phyloP scores from a whole-genome alignment of 1,140 invertebrate species.

The Brachionus rotundiformis region DNA sequence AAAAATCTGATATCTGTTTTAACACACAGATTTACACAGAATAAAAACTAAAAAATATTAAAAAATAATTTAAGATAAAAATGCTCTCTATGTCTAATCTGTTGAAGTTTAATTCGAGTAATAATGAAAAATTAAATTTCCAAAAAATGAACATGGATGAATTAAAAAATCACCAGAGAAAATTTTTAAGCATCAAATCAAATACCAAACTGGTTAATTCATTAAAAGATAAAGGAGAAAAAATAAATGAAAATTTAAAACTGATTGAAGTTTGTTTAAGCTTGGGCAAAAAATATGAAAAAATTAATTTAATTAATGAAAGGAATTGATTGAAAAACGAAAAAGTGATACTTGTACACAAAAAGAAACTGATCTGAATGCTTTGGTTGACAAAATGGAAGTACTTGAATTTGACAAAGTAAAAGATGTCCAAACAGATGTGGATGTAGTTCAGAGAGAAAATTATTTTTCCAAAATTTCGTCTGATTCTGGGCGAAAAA shows the following conservation, averaged over 20 bases:
- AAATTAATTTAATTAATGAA: neutral
- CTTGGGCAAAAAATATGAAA: neutral
- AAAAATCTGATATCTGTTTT: neutral
- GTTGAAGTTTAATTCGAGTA: neutral
- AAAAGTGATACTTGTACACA: neutral
- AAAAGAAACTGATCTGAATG: neutral
- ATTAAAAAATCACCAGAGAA: neutral
- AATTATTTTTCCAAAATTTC: conserved; percentile 46
- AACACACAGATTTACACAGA: neutral
- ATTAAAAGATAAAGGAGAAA: conserved; percentile 29
- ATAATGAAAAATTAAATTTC: conserved; percentile 8
- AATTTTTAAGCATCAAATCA: neutral
- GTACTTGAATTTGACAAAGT: neutral
- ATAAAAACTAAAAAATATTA: too few relatives aligned
- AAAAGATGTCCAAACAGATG: neutral
- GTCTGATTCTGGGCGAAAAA: neutral
- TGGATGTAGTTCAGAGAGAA: neutral
- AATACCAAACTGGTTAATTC: neutral
- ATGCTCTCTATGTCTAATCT: conserved; percentile 19
- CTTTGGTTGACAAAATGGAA: neutral
- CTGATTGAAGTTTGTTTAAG: neutral
- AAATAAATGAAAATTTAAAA: neutral
- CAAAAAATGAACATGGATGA: conserved; percentile 14
- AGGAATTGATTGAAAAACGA: neutral
- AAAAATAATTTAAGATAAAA: neutral